Percentiles rank a stretch among this genome's conserved stretches.
Evolutionary conservation across 2,888 invertebrate genomes (phyloP).

Genomic region (Scaptomyza reducta): DNA sequence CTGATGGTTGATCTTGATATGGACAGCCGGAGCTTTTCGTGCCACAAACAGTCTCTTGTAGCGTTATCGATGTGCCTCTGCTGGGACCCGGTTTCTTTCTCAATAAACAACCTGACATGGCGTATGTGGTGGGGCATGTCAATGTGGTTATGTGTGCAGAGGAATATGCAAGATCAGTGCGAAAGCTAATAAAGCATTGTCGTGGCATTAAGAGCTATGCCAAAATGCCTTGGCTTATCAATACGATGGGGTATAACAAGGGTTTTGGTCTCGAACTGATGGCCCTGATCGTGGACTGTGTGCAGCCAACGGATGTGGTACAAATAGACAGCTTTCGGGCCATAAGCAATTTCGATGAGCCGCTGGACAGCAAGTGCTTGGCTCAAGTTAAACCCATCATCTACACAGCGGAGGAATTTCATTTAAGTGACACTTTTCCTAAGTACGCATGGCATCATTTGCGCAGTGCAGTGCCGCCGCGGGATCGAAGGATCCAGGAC

Average conservation of each 20-base stretch:
- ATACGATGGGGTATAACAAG: constrained; percentile 92
- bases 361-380: constrained; percentile 59
- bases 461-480: constrained; percentile 55
- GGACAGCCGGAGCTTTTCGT: constrained; percentile 96
- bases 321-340: constrained; percentile 87
- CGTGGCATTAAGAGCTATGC: constrained; percentile 80
- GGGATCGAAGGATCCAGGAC: constrained; percentile 35
- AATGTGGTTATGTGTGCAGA: constrained; percentile 87
- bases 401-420: constrained; percentile 54
- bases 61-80: constrained; percentile 85
- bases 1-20: constrained; percentile 93
- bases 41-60: constrained; percentile 87
- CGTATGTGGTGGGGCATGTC: constrained; percentile 86
- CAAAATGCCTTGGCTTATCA: constrained; percentile 89
- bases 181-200: constrained; percentile 86
- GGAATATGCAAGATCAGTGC: constrained; percentile 77
- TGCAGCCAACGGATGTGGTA: constrained; percentile 88
- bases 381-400: constrained; percentile 47
- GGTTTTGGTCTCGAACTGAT: constrained; percentile 89
- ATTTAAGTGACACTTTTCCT: background rate
- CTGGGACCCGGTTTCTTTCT: constrained; percentile 92
- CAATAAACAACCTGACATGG: constrained; percentile 85
- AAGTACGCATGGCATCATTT: constrained; percentile 68
- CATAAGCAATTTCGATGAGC: constrained; percentile 81
- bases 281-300: constrained; percentile 86